Conservation (phyloP, 2,113 vertebrate species). For the Eurystomus gularis region DNA sequence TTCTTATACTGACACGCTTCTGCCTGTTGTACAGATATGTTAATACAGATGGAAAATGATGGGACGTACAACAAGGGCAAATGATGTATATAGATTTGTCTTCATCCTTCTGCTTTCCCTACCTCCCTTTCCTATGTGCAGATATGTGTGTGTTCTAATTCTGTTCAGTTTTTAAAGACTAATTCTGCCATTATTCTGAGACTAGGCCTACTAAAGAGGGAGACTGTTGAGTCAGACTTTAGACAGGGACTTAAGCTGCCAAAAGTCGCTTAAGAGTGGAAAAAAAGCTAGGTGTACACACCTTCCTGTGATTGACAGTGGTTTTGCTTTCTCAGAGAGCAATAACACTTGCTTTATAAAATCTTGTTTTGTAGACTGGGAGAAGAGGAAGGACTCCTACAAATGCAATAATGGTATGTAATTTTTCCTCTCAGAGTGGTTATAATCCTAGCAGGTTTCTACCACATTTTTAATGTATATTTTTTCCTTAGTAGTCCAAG, state of each 20-base stretch:
- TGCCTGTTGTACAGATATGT: slow-evolving; percentile 54
- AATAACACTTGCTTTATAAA: slow-evolving; percentile 61
- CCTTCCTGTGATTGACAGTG: slow-evolving; percentile 70
- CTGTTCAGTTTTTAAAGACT: not conserved
- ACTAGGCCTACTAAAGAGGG: not conserved
- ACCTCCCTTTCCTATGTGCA: not conserved
- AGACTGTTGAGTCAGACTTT: not conserved
- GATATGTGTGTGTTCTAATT: not conserved
- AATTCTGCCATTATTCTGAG: not conserved
- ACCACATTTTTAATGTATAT: not conserved
- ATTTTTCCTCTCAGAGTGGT: slow-evolving; percentile 28
- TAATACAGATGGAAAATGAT: slow-evolving; percentile 52
- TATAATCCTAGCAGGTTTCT: not conserved
- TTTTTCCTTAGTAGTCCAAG: not conserved
- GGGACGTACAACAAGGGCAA: slow-evolving; percentile 60
- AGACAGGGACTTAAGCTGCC: not conserved
- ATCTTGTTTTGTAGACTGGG: slow-evolving; percentile 72
- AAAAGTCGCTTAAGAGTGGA: not conserved
- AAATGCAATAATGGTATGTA: slow-evolving; percentile 66
- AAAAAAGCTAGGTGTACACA: not conserved
- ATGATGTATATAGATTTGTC: not conserved
- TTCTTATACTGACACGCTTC: not conserved
- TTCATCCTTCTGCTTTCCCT: not conserved
- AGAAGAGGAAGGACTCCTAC: slow-evolving; percentile 61
- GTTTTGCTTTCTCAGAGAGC: slow-evolving; percentile 44